A percentile compares a stretch with the other conserved stretches of the same genome.
phyloP scores from a whole-genome alignment of 2,888 invertebrate species.

The Hedya salicella region DNA sequence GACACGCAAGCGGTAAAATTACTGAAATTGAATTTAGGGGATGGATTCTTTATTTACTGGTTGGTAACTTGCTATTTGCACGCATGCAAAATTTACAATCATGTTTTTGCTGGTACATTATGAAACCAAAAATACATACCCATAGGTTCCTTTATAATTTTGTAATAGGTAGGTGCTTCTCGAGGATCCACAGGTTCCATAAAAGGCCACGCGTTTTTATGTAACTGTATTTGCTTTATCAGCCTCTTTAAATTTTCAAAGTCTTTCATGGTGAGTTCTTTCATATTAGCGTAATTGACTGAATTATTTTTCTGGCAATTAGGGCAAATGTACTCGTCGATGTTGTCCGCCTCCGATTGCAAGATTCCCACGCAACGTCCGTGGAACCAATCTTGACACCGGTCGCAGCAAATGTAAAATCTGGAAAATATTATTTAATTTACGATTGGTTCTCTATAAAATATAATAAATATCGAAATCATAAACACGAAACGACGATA shows the following conservation, averaged over 20 bases:
- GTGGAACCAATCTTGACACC: conserved; percentile 99
- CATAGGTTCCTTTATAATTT: conserved; percentile 98
- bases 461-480: too few relatives aligned
- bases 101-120: background rate
- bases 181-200: conserved; percentile 98
- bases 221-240: conserved; percentile 95
- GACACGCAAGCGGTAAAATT: too few relatives aligned
- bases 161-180: conserved; percentile 98
- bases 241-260: conserved; percentile 93
- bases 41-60: too few relatives aligned
- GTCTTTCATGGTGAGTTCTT: conserved; percentile 91
- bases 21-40: too few relatives aligned
- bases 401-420: conserved; percentile 99
- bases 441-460: too few relatives aligned
- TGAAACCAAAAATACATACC: conserved; percentile 86
- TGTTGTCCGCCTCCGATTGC: conserved; percentile 96
- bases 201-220: conserved; percentile 99
- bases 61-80: too few relatives aligned
- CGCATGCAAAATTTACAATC: too few relatives aligned
- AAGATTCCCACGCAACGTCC: conserved; percentile 98
- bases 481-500: too few relatives aligned
- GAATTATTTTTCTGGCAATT: conserved; percentile 96
- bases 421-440: conserved; percentile 77
- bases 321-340: conserved; percentile 98
- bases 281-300: conserved; percentile 96